Evolutionary conservation across 2,888 invertebrate species (phyloP), one percentile per base, ranked within the genome.

Genomic region (Hybos culiciformis): DNA sequence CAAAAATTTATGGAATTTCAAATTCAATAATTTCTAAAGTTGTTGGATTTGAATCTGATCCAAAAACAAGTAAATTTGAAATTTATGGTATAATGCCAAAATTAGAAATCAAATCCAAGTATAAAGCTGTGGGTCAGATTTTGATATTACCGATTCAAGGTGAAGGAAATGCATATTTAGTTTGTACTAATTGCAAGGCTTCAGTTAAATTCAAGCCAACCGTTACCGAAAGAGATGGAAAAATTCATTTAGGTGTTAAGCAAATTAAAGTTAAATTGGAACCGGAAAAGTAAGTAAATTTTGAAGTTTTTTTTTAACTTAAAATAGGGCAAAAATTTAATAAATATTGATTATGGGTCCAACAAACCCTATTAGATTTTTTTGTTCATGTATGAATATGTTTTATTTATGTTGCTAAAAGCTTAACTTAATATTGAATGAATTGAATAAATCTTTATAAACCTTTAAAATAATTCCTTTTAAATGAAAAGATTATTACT

Each of bases 81-180:
- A 51, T 65, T 49, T 58, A 63, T 41, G 63, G 61, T 26, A 50
- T 49, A 4, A 53, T 64, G 1, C 61, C 60, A 8, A 63, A 59
- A 33, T 46, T 63, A 14, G 42, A 40, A 17, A 33, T 63, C 33
- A 57, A 53, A 14, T 60, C 62, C 24, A 59, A 59, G 45, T 70
- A 70, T 50, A 54, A 46, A 4, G 63, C 67, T n/a, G 59, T 63
- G 46, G 70, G 70, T 32, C 64, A 62, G 21, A 63, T 70, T 29
- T 53, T 70, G 12, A 59, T 70, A 29, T 53, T 70, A 29, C 68
- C 69, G 20, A 67, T 70, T 37, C 57, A 58, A 21, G 69, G 69
- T 12, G 58, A 60, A 48, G 69, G 69, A 20, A 54, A 58, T 49
- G 60, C 62, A 7, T 59, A 61, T 24, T 60, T 64, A 31, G 47